A percentile compares a stretch with the other conserved stretches of the same genome.
These are phyloP conservation scores for Chrysina gloriosa DNA, from an alignment of 2,888 invertebrate genomes.

Conservation along the genomic window DNA sequence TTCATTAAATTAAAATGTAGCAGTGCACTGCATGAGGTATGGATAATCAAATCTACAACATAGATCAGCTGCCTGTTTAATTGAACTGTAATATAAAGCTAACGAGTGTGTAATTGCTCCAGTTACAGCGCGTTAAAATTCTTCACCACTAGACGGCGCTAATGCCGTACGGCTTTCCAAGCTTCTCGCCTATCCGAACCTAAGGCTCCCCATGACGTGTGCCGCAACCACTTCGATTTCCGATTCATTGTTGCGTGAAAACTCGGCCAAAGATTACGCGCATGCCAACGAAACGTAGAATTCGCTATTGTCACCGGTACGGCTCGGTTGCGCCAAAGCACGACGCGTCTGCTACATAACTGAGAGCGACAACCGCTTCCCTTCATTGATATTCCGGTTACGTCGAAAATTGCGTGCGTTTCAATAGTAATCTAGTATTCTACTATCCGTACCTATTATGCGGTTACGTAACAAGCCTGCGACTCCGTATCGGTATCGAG, in stretches of 20 bases:
- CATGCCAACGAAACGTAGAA: background rate
- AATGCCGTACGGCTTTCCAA: conserved; percentile 46
- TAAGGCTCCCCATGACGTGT: conserved; percentile 45
- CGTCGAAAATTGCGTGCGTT: conserved; percentile 44
- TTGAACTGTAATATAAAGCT: too few species aligned
- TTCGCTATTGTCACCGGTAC: background rate
- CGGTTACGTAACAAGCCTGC: conserved; percentile 5
- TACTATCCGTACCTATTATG: background rate
- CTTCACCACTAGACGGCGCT: conserved; percentile 38
- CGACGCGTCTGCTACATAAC: background rate
- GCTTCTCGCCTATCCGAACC: background rate
- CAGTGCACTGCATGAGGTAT: too few species aligned
- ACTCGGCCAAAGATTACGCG: conserved; percentile 62
- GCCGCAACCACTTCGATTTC: conserved; percentile 61
- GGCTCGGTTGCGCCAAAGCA: background rate
- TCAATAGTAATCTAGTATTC: conserved; percentile 16
- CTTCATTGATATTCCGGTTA: conserved; percentile 46
- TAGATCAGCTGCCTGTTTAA: too few species aligned
- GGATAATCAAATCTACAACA: too few species aligned
- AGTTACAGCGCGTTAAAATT: conserved; percentile 43
- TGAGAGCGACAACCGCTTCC: conserved; percentile 4
- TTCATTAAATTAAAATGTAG: too few species aligned
- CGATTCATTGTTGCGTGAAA: conserved; percentile 63
- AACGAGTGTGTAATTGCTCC: conserved; percentile 48
- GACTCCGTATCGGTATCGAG: background rate